phyloP scores from a whole-genome alignment of 2,797 vertebrate genomes.

The Lepilemur ruficaudatus region DNA sequence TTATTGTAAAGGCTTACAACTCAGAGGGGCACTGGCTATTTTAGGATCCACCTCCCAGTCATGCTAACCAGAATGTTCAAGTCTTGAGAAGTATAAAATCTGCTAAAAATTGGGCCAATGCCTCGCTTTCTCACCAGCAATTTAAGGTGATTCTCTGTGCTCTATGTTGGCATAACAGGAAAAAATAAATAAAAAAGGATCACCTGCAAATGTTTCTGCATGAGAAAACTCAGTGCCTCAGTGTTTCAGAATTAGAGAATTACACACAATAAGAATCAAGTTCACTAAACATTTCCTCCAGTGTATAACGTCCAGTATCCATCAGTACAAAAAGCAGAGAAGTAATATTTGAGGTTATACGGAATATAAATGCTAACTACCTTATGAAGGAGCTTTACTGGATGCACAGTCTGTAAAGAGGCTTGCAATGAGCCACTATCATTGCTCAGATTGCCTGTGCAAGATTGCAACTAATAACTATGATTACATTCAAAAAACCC shows the following conservation, averaged over 20 bases:
- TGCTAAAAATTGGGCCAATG: background rate
- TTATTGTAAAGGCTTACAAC: conserved; percentile 7
- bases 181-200: background rate
- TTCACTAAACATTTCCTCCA: conserved; percentile 49
- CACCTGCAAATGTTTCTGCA: background rate
- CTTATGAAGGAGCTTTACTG: background rate
- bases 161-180: background rate
- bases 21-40: background rate
- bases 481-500: conserved; percentile 55
- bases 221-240: background rate
- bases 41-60: background rate
- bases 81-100: background rate
- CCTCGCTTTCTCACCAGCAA: background rate
- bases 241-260: background rate
- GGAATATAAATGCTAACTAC: background rate
- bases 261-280: conserved; percentile 35
- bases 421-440: background rate
- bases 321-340: conserved; percentile 24
- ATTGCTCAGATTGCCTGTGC: background rate
- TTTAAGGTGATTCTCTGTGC: background rate
- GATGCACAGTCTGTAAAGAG: background rate
- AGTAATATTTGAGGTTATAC: background rate
- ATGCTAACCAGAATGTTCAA: background rate
- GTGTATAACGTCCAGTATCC: background rate
- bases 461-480: conserved; percentile 56